Percentiles rank a stretch among this genome's conserved stretches.
Evolutionary conservation across 2,888 invertebrate species (phyloP).

Genomic region (Synanthedon andrenaeformis): DNA sequence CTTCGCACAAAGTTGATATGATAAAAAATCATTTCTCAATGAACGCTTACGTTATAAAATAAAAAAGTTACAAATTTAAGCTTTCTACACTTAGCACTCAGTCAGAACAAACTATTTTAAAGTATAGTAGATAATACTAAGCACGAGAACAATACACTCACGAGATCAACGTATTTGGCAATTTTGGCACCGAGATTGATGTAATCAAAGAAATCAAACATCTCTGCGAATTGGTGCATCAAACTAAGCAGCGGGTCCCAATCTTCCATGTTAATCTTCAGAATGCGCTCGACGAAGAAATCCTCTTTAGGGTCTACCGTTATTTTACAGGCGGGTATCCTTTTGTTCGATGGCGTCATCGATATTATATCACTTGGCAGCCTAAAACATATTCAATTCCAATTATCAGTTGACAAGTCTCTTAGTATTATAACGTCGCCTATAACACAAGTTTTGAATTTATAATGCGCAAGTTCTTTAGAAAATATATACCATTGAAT

Average conservation of each 20-base stretch:
- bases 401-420: no score
- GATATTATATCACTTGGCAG: constrained; percentile 16
- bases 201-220: constrained; percentile 39
- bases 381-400: constrained; percentile 17
- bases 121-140: no score
- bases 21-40: no score
- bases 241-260: constrained; percentile 37
- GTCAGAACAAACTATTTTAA: no score
- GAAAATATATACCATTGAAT: no score
- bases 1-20: background rate
- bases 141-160: constrained; percentile 20
- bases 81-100: no score
- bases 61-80: no score
- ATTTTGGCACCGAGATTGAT: constrained; percentile 40
- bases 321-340: constrained; percentile 19
- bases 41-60: no score
- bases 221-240: constrained; percentile 44
- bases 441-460: no score
- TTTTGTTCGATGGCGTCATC: constrained; percentile 22
- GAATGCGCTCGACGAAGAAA: constrained; percentile 37
- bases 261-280: constrained; percentile 23
- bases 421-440: no score
- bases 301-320: constrained; percentile 23
- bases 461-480: no score
- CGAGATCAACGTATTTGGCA: constrained; percentile 44